Evolutionary conservation across 2,113 vertebrate genomes (phyloP).

Genomic region (cattle (Bos taurus)): ARS-UCD2.0 NC_037343.1:41564501-41565000

Average conservation of each 20-base stretch:
- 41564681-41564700: slow-evolving; percentile 51
- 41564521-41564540: neutral
- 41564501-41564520: neutral
- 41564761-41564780: neutral
- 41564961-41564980: neutral
- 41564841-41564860: slow-evolving; percentile 74
- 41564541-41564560: neutral
- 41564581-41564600: neutral
- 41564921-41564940: neutral
- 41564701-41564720: slow-evolving; percentile 52
- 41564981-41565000: neutral
- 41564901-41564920: neutral
- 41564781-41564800: neutral
- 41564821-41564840: slow-evolving; percentile 65
- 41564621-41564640: slow-evolving; percentile 48
- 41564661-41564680: slow-evolving; percentile 69
- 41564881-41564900: neutral
- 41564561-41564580: neutral
- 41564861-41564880: slow-evolving; percentile 68
- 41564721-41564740: slow-evolving; percentile 70
- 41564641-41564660: neutral
- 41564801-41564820: neutral
- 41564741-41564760: slow-evolving; percentile 39
- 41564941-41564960: fast-evolving
- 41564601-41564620: neutral